These are phyloP conservation scores for Anorthoa munda DNA, from an alignment of 2,888 invertebrate genomes.

Conservation along the genomic window DNA sequence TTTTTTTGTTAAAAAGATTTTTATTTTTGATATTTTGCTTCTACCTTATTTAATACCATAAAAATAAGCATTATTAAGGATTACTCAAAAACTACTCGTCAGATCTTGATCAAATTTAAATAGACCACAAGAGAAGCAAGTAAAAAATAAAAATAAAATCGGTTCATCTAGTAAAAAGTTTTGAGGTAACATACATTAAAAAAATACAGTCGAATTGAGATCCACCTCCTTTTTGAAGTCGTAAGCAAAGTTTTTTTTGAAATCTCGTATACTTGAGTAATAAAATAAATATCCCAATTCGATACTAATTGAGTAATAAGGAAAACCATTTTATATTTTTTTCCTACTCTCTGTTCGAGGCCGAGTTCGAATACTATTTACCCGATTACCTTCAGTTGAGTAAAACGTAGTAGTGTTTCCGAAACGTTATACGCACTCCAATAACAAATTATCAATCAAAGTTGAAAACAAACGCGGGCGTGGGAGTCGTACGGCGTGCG, in stretches of 20 bases:
- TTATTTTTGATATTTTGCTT: no score
- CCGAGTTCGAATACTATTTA: constrained; percentile 53
- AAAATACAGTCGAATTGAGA: no score
- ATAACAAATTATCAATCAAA: constrained; percentile 91
- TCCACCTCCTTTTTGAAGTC: no score
- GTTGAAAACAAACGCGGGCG: constrained; percentile 89
- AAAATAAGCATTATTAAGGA: no score
- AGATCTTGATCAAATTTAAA: no score
- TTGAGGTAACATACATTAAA: no score
- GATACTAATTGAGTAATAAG: not conserved
- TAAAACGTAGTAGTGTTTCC: constrained; percentile 75
- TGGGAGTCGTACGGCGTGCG: constrained; percentile 71
- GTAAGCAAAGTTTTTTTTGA: not conserved
- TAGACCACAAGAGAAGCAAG: no score
- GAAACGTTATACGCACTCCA: constrained; percentile 84
- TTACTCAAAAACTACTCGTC: no score
- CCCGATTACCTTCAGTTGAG: constrained; percentile 54
- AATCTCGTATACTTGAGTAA: not conserved
- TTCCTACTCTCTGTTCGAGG: constrained; percentile 5
- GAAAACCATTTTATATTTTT: not conserved
- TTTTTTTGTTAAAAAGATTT: no score
- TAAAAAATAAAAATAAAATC: no score
- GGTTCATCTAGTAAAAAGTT: no score
- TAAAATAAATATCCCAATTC: not conserved
- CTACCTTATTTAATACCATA: no score